These are phyloP conservation scores for Azemiops feae DNA, from an alignment of 2,113 vertebrate species.

Conservation along the genomic window DNA sequence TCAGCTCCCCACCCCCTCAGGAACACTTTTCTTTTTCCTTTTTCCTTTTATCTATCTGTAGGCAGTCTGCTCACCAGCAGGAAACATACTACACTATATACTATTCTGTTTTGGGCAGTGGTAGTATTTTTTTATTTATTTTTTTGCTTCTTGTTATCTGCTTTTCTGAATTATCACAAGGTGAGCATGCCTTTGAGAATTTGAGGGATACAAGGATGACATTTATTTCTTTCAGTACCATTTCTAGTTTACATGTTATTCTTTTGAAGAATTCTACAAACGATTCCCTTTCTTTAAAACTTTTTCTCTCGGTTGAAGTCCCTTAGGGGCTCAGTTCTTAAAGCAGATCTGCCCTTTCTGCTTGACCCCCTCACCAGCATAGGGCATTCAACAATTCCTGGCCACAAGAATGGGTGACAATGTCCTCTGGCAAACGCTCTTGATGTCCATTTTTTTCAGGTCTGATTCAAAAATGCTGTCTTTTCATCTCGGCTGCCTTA, in stretches of 20 bases:
- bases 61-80: neutral
- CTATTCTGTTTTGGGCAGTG: neutral
- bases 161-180: neutral
- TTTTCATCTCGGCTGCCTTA: neutral
- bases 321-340: neutral
- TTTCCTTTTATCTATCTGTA: neutral
- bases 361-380: neutral
- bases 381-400: neutral
- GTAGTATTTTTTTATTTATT: neutral
- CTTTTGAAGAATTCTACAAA: neutral
- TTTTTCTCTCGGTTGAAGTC: neutral
- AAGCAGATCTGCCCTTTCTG: neutral
- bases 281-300: neutral
- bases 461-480: neutral
- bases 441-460: neutral
- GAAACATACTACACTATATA: neutral
- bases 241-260: neutral
- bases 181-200: neutral
- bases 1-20: neutral
- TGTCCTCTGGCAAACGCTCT: neutral
- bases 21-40: neutral
- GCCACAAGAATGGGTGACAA: neutral
- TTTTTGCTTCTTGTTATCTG: too few species aligned
- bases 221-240: neutral
- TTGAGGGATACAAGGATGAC: neutral